Evolutionary conservation across 2,797 vertebrate species (phyloP), one percentile per base, ranked within the genome.

Genomic region (Eidolon dupreanum): DNA sequence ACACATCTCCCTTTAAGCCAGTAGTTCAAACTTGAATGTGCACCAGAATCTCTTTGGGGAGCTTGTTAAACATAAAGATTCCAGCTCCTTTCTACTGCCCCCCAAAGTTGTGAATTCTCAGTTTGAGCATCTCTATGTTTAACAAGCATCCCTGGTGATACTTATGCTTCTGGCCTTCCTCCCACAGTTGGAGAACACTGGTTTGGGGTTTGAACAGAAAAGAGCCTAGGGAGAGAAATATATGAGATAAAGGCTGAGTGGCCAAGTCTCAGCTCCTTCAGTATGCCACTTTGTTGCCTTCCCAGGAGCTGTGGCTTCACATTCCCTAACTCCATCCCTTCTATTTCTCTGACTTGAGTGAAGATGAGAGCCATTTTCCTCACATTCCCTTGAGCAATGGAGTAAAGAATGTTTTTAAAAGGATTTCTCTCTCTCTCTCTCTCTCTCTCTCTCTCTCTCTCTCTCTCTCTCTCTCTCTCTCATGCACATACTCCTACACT

Each of bases 1-100:
- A n/a, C 31, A 87, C 13, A 57, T 63, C 36, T 79, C 28, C 51
- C 3, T 78, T 5, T 53, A 95, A 85, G 49, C 46, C 10, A 92
- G 16, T 92, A n/a, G 33, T 71, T 95, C 28, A 94, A 28, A 88
- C 24, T 61, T 94, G 26, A 84, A 78, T 73, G 9, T 93, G 36
- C 24, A 82, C 3, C 17, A 87, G 43, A 81, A 28, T 93, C 10
- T 26, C 26, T 86, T 86, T 11, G 19, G 33, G 6, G 3, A 83
- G 8, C 8, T 88, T 96, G 41, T 86, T 94, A 88, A 68, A n/a
- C 22, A 74, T 93, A 19, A 8, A 75, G 11, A 81, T 90, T 33
- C 41, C 3, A 61, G 13, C 16, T 19, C 15, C 8, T 31, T 90
- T 59, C 17, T 0, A 46, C 26, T 31, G 16, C 61, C 1, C 28